Base-by-base conservation (phyloP, 2,888 invertebrate species). In the Megastigmus dorsalis region DNA sequence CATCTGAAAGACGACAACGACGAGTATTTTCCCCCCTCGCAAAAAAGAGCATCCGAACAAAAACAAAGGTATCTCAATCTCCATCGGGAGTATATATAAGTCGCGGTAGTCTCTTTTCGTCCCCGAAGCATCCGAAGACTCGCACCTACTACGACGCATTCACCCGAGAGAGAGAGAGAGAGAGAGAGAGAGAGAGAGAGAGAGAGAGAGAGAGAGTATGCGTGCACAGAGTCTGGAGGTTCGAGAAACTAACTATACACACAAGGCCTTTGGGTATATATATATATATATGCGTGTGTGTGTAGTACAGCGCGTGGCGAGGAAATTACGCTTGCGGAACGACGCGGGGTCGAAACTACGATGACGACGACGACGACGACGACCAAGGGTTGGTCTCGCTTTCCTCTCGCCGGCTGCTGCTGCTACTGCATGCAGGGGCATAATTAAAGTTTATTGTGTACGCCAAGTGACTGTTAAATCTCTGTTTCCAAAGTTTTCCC, bases 371-470 rank as follows among this genome's bases (percentile, higher is more conserved):
- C 48, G 13, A 26, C 43, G 36, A 18, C n/a, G 18, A n/a, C n/a
- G n/a, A 15, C 6, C 5, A 50, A 41, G 6, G 13, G 30, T n/a
- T n/a, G n/a, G n/a, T n/a, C n/a, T n/a, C n/a, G n/a, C n/a, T n/a
- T n/a, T n/a, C n/a, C n/a, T n/a, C n/a, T n/a, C n/a, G n/a, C n/a
- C 23, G 7, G 13, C 6, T 23, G 26, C 41, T 30, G 3, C 38
- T 10, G 7, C 38, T 28, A 18, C 33, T 36, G 36, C n/a, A n/a
- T n/a, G 28, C 30, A 15, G 43, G 23, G 52, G 30, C 55, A 65
- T 69, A 57, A 74, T 74, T 74, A 74, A 63, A 74, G 43, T 69
- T 69, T 69, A 65, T 69, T 57, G 57, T 50, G 23, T 50, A 50
- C 63, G 41, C 13, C 62, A 52, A 33, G 52, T 36, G 60, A 73